phyloP scores from a whole-genome alignment of 2,888 invertebrate species.

The Pycnomerus fuliginosus region DNA sequence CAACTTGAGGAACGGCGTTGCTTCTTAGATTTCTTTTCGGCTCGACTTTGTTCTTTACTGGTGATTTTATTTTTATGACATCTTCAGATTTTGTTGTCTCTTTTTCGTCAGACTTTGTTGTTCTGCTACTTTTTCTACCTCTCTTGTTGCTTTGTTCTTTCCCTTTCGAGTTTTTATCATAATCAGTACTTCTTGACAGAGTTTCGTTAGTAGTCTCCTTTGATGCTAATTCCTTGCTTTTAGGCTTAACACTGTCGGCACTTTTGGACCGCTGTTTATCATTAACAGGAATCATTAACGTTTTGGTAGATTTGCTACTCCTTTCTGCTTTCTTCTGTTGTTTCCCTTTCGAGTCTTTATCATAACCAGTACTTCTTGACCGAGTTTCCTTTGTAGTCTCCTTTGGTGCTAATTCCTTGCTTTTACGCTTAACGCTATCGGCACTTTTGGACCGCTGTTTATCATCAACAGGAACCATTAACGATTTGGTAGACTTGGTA shows the following conservation, averaged over 20 bases:
- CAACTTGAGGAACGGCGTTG: slow-evolving; percentile 31
- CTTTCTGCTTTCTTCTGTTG: slow-evolving; percentile 6
- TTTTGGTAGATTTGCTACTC: slow-evolving; percentile 15
- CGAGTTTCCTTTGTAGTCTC: background rate
- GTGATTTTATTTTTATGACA: slow-evolving; percentile 17
- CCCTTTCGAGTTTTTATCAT: background rate
- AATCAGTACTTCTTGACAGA: too few species aligned
- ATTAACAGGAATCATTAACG: too few species aligned
- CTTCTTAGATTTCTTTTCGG: slow-evolving; percentile 4
- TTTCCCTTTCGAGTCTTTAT: background rate
- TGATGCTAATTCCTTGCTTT: too few species aligned
- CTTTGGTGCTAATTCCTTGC: too few species aligned
- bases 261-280: too few species aligned
- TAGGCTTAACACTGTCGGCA: too few species aligned
- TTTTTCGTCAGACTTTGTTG: slow-evolving; percentile 16
- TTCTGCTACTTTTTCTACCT: slow-evolving; percentile 10
- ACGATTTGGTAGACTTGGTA: background rate
- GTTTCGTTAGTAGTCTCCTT: background rate
- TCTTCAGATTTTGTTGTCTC: slow-evolving; percentile 5
- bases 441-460: too few species aligned
- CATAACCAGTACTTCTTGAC: too few species aligned
- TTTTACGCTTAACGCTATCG: too few species aligned
- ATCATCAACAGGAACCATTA: too few species aligned
- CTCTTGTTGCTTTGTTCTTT: slow-evolving; percentile 6
- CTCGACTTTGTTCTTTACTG: slow-evolving; percentile 1